These are phyloP conservation scores for Erinaceus europaeus DNA, from an alignment of 2,113 vertebrate genomes.

Conservation along the genomic window DNA sequence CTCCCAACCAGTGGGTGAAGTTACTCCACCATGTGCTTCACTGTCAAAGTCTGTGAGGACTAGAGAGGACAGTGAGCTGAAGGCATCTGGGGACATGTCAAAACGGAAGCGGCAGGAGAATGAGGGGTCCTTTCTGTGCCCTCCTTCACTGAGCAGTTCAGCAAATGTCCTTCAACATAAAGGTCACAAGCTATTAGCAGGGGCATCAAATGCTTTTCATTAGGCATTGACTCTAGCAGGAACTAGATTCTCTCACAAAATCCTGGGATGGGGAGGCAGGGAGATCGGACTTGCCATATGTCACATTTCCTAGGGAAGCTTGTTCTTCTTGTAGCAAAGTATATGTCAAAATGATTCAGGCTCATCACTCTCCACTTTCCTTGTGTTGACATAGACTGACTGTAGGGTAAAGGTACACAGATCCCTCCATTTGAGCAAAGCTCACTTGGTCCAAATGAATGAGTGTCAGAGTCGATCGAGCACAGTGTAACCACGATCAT, in stretches of 20 bases:
- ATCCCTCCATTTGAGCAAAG: not conserved
- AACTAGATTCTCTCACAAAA: not conserved
- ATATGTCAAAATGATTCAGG: not conserved
- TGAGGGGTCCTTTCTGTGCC: not conserved
- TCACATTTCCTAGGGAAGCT: not conserved
- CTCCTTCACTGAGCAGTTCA: not conserved
- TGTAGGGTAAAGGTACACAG: not conserved
- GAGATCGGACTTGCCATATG: not conserved
- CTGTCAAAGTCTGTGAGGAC: not conserved
- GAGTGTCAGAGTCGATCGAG: not conserved
- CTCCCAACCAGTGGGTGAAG: not conserved
- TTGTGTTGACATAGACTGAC: not conserved
- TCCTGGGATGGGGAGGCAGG: not conserved
- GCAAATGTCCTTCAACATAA: not conserved
- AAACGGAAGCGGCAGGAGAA: not conserved
- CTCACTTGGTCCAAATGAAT: not conserved
- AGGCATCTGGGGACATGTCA: not conserved
- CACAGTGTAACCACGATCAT: fast-evolving
- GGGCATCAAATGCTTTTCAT: not conserved
- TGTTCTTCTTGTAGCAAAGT: not conserved
- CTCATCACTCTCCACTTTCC: not conserved
- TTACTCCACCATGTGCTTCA: not conserved
- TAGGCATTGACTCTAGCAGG: not conserved
- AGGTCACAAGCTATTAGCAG: not conserved
- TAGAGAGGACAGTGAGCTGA: not conserved